phyloP scores from a whole-genome alignment of 2,888 invertebrate genomes.

The Synergus umbraculus region DNA sequence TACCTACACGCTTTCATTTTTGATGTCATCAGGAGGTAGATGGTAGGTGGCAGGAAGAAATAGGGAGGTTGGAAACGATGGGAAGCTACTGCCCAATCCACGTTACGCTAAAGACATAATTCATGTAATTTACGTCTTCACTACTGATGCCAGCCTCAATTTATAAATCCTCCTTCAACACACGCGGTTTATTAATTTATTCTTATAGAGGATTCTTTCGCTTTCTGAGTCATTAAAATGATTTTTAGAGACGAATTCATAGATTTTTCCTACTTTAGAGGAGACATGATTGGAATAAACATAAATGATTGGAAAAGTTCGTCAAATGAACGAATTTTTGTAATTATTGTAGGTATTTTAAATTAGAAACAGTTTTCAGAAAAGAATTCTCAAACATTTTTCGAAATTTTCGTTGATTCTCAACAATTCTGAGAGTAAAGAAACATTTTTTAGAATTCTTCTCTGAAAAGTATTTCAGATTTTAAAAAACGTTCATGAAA shows the following conservation, averaged over 20 bases:
- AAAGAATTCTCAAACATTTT: too few relatives aligned
- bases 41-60: neutral
- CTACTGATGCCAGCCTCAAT: conserved; percentile 1
- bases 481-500: too few relatives aligned
- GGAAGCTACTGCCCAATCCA: conserved; percentile 13
- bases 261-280: neutral
- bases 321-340: too few relatives aligned
- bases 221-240: neutral
- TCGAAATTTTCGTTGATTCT: too few relatives aligned
- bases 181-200: conserved; percentile 11
- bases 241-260: neutral
- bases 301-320: too few relatives aligned
- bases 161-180: conserved; percentile 19
- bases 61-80: neutral
- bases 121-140: conserved; percentile 3
- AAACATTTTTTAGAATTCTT: too few relatives aligned
- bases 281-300: neutral
- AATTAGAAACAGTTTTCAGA: too few relatives aligned
- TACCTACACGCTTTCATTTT: conserved; percentile 29
- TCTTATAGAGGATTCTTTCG: neutral
- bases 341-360: too few relatives aligned
- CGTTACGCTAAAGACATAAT: conserved; percentile 8
- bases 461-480: too few relatives aligned
- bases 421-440: too few relatives aligned
- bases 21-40: conserved; percentile 29